A percentile compares a stretch with the other conserved stretches of the same genome.
Conservation (phyloP, 1,140 invertebrate species). For the silkworm (Bombyx mori) region ASM3026992v2 NC_085124.1:9069501-9070000, state of each 20-base stretch:
- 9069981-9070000: constrained; percentile 6
- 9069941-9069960: constrained; percentile 6
- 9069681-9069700: too few relatives aligned
- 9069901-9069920: constrained; percentile 20
- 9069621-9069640: constrained; percentile 1
- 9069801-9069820: constrained; percentile 63
- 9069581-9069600: constrained; percentile 8
- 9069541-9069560: constrained; percentile 46
- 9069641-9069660: background rate
- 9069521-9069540: constrained; percentile 46
- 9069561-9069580: constrained; percentile 27
- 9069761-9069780: constrained; percentile 63
- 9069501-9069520: constrained; percentile 47
- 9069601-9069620: too few relatives aligned
- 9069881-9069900: constrained; percentile 7
- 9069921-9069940: constrained; percentile 11
- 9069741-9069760: constrained; percentile 60
- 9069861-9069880: constrained; percentile 23
- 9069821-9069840: constrained; percentile 44
- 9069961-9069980: background rate
- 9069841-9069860: constrained; percentile 34
- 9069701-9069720: too few relatives aligned
- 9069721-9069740: background rate
- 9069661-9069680: background rate
- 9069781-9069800: constrained; percentile 53